Base-by-base conservation (phyloP, 2,888 invertebrate species). In the Eupithecia subumbrata region DNA sequence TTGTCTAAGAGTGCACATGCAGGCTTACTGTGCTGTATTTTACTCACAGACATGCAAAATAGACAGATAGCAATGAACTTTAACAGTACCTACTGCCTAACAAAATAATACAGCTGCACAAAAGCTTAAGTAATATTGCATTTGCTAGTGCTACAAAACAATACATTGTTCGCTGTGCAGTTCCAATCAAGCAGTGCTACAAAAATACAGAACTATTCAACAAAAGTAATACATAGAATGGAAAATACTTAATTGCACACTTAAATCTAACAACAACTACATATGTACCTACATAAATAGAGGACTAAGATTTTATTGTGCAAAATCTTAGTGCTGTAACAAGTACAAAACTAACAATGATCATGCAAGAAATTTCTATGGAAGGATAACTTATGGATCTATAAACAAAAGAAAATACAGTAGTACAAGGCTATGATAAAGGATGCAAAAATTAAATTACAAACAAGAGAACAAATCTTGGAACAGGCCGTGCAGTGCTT, bases 401-500 rank as follows among this genome's bases (percentile, higher is more conserved):
- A n/a, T n/a, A n/a, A n/a, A n/a, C n/a, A 9, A 22, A 56, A 22
- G 11, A 4, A 56, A 22, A 56, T 12, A n/a, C 9, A n/a, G 2
- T 22, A n/a, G 25, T 60, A 25, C 22, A 60, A 60, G 25, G 25
- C 12, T 60, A 14, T 12, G 52, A 12, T 60, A 60, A 25, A 12
- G 11, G n/a, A 25, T 60, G 60, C 60, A 60, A 60, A 30, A 56
- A 60, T 60, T 25, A 60, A 25, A 60, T 60, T 60, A 25, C 25
- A 60, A 25, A 60, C 60, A 60, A 25, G 22, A 60, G 1, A 60
- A 60, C 25, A 25, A 56, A 56, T 60, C 60, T 60, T 60, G 60
- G 60, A 22, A 25, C 5, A 60, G 60, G 60, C 25, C 60, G 60
- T 60, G 56, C 56, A 60, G 56, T 60, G 60, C 60, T 60, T 60